A percentile compares a stretch with the other conserved stretches of the same genome.
These are phyloP conservation scores for Tursiops truncatus DNA, from an alignment of 2,113 vertebrate species.

Conservation along the genomic window DNA sequence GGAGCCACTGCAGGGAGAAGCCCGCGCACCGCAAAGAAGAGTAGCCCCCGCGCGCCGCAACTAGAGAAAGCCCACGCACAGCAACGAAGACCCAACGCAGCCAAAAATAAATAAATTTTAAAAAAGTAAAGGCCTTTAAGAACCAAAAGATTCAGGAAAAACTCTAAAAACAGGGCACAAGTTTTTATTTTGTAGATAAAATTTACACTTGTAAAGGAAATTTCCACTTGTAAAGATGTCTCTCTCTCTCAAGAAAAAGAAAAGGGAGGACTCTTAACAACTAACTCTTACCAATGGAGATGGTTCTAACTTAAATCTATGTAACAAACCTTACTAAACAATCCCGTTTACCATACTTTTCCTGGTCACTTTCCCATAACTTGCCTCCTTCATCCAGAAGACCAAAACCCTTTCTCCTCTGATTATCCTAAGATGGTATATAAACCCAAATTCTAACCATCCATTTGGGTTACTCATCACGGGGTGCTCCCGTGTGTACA, in stretches of 20 bases:
- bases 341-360: not conserved
- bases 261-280: not conserved
- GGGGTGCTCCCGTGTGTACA: not conserved
- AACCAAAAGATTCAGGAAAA: not conserved
- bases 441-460: not conserved
- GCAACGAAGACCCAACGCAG: too few relatives aligned
- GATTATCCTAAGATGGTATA: not conserved
- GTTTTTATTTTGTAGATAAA: not conserved
- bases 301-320: not conserved
- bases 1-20: too few relatives aligned
- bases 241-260: not conserved
- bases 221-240: not conserved
- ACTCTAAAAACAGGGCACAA: not conserved
- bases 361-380: not conserved
- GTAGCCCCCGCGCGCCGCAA: too few relatives aligned
- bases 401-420: not conserved
- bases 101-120: too few relatives aligned
- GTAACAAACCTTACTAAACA: not conserved
- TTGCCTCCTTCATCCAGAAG: not conserved
- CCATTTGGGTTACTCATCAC: not conserved
- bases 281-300: not conserved
- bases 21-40: too few relatives aligned
- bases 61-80: too few relatives aligned
- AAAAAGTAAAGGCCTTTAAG: not conserved
- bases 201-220: not conserved